phyloP scores from a whole-genome alignment of 2,797 vertebrate genomes.

The Danio tinwini region DNA sequence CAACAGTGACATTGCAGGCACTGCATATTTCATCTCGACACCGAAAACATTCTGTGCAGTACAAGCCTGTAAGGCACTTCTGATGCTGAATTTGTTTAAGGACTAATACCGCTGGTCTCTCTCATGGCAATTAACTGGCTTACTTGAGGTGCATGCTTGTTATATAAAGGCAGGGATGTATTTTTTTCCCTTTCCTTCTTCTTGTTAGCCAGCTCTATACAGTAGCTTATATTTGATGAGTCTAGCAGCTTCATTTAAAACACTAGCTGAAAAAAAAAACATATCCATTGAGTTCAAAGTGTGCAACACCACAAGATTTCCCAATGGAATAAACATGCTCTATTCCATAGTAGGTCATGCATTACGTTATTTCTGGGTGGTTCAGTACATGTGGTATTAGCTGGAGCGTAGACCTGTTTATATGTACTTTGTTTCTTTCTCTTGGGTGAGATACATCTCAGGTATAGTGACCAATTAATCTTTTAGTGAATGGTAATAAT shows the following conservation, averaged over 20 bases:
- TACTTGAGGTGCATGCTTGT: slow-evolving; percentile 43
- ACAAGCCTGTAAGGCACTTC: slow-evolving; percentile 11
- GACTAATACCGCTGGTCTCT: slow-evolving; percentile 31
- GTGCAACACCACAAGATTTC: slow-evolving; percentile 37
- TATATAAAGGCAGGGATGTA: slow-evolving; percentile 41
- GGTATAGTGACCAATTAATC: slow-evolving; percentile 69
- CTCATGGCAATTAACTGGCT: slow-evolving; percentile 47
- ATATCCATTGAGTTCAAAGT: slow-evolving; percentile 35
- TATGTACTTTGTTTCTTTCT: slow-evolving; percentile 32
- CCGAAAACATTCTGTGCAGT: slow-evolving; percentile 5
- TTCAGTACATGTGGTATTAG: slow-evolving; percentile 10
- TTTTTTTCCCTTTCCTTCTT: slow-evolving; percentile 31
- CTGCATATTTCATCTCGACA: slow-evolving; percentile 50
- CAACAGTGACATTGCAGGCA: slow-evolving; percentile 54
- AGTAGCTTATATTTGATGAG: slow-evolving; percentile 54
- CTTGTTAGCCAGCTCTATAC: slow-evolving; percentile 58
- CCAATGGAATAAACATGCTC: slow-evolving; percentile 26
- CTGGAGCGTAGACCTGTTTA: slow-evolving; percentile 20
- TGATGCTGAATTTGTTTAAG: slow-evolving; percentile 46
- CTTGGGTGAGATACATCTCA: slow-evolving; percentile 50
- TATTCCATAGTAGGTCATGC: slow-evolving; percentile 23
- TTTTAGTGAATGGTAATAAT: slow-evolving; percentile 68
- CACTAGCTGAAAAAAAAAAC: slow-evolving; percentile 49
- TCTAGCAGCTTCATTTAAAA: slow-evolving; percentile 54
- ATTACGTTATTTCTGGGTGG: slow-evolving; percentile 40